Percentiles rank a stretch among this genome's conserved stretches.
phyloP scores from a whole-genome alignment of 2,113 vertebrate genomes.

The Scomber japonicus region DNA sequence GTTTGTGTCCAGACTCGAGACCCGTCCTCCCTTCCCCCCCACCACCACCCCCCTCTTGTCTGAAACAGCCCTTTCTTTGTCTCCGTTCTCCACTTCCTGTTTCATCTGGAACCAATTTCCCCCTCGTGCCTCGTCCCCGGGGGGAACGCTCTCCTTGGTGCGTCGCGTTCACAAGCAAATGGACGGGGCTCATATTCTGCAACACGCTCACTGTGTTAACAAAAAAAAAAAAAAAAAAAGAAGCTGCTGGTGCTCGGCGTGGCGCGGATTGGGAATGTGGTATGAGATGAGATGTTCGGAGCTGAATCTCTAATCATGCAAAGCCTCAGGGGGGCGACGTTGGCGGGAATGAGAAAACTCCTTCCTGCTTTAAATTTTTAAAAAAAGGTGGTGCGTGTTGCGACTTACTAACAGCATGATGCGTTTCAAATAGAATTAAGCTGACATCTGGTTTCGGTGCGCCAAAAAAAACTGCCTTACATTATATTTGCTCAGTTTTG shows the following conservation, averaged over 20 bases:
- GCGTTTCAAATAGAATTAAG: conserved; percentile 27
- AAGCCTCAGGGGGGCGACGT: conserved; percentile 39
- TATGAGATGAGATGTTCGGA: background rate
- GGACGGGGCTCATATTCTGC: conserved; percentile 51
- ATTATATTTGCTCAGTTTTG: background rate
- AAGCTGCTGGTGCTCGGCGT: conserved; percentile 38
- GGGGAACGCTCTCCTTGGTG: conserved; percentile 75
- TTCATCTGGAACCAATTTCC: conserved; percentile 87
- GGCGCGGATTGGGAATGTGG: conserved; percentile 35
- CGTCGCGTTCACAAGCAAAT: conserved; percentile 50
- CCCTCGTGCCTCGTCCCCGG: conserved; percentile 81
- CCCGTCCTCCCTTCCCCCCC: conserved; percentile 34
- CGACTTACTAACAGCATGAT: conserved; percentile 6
- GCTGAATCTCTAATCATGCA: conserved; percentile 21
- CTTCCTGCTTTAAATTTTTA: background rate
- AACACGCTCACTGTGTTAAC: conserved; percentile 20
- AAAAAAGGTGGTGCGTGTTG: conserved; percentile 7
- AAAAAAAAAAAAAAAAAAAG: conserved; percentile 6
- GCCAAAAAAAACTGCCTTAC: background rate
- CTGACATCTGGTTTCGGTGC: background rate
- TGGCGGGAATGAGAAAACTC: conserved; percentile 23
- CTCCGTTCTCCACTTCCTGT: conserved; percentile 81
- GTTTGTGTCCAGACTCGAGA: conserved; percentile 30
- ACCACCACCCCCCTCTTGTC: background rate
- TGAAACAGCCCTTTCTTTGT: conserved; percentile 84